Base-by-base conservation (phyloP, 2,113 vertebrate genomes). In the Lepus americanus region DNA sequence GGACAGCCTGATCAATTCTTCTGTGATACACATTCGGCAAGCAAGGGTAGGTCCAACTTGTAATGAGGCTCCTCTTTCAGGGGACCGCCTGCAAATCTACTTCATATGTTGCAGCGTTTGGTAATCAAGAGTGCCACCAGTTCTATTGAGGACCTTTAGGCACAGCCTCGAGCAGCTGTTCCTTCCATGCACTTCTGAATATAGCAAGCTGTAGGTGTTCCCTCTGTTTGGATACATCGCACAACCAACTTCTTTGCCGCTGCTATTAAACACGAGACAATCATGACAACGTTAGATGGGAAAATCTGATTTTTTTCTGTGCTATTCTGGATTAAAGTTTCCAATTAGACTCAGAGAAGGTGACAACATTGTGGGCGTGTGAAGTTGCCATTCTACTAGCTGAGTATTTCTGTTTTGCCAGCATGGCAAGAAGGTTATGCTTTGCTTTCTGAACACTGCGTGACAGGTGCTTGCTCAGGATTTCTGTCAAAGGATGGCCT, bases 291-390 rank as follows among this genome's bases (percentile, higher is more conserved):
- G 87, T 95, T 88, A 84, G 36, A 91, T 83, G 44, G 74, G 74
- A 94, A 94, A 82, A 90, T 92, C 81, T 83, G 82, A 96, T 95
- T 90, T 89, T 55, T 95, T 97, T 44, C 92, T 70, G 53, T 94
- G 79, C 92, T 97, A 92, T 96, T 96, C 88, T 95, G 59, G 88
- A 94, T 79, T 77, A 84, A 94, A 96, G 82, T 90, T 97, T 93
- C 85, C 95, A 97, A 96, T 96, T 97, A 97, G 78, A 96, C 81
- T 73, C 93, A 81, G 79, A 82, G 81, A 91, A 95, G 96, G 94
- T 95, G 96, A 95, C 96, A 97, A 73, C 3, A 61, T 84, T 33
- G 90, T 94, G 92, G 94, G 95, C 82, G 94, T 94, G 76, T 95
- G 88, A 96, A 90, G 67, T 69, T 95, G 88, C 67, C 66, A 94